These are phyloP conservation scores for Silurus lanzhouensis DNA, from an alignment of 2,797 vertebrate species.

Conservation along the genomic window DNA sequence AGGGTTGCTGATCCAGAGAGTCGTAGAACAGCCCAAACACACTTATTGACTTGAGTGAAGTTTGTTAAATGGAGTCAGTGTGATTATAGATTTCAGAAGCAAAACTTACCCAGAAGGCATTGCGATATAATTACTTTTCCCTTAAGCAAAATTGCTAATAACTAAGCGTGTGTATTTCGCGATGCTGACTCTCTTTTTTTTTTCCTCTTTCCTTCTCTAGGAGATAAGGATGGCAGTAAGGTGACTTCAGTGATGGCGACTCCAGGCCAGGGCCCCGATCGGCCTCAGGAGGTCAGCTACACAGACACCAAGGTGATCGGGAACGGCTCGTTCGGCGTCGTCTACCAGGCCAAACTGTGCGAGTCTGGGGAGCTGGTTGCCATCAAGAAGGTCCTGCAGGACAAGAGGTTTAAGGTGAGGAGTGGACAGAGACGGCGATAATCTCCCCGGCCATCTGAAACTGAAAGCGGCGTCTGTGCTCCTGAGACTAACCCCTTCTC, in stretches of 20 bases:
- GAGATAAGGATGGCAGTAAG: slow-evolving; percentile 99
- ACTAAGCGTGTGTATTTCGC: too few relatives aligned
- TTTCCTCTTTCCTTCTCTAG: slow-evolving; percentile 58
- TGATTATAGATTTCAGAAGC: too few relatives aligned
- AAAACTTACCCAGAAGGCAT: too few relatives aligned
- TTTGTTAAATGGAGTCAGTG: not conserved
- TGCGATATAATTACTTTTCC: not conserved
- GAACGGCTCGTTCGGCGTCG: slow-evolving; percentile 97
- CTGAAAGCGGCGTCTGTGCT: not conserved
- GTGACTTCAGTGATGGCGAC: slow-evolving; percentile 98
- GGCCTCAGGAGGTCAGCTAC: slow-evolving; percentile 98
- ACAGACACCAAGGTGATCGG: slow-evolving; percentile 99
- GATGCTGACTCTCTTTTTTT: not conserved
- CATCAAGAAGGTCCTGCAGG: slow-evolving; percentile 98
- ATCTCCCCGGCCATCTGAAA: not conserved
- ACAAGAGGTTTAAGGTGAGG: slow-evolving; percentile 98
- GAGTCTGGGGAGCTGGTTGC: slow-evolving; percentile 98
- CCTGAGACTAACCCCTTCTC: not conserved
- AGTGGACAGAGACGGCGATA: not conserved
- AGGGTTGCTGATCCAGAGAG: not conserved
- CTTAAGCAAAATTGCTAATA: too few relatives aligned
- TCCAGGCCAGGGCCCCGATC: slow-evolving; percentile 94
- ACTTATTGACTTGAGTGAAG: not conserved
- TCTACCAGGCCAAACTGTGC: slow-evolving; percentile 98
- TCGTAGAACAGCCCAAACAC: not conserved